phyloP scores from a whole-genome alignment of 2,113 vertebrate genomes.

The Passerina amoena region DNA sequence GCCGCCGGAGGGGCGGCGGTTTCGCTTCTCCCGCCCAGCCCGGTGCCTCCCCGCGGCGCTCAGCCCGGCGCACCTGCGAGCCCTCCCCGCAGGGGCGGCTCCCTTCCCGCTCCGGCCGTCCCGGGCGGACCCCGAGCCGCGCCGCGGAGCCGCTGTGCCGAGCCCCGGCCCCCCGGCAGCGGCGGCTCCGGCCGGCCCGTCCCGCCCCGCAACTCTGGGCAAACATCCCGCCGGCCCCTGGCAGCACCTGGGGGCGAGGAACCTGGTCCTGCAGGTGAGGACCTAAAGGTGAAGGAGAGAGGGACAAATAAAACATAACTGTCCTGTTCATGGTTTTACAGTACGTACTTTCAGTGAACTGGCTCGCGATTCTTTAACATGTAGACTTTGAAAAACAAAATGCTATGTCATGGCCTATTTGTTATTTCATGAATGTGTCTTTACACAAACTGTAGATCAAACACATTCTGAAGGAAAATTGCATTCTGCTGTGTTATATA shows the following conservation, averaged over 20 bases:
- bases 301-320: neutral
- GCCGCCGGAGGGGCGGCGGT: neutral
- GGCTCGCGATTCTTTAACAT: fast-evolving
- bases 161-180: neutral
- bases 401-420: fast-evolving
- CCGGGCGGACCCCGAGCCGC: no score
- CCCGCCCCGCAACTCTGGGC: no score
- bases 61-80: neutral
- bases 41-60: neutral
- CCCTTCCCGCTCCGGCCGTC: neutral
- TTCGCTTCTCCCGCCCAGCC: neutral
- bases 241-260: neutral
- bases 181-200: no score
- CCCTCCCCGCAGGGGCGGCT: neutral
- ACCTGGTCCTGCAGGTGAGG: neutral
- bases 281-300: neutral
- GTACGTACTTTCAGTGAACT: fast-evolving
- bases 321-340: fast-evolving
- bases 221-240: neutral
- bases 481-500: neutral
- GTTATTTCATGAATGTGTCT: fast-evolving
- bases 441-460: neutral
- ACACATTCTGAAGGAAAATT: neutral
- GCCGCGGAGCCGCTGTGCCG: neutral
- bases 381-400: neutral